These are phyloP conservation scores for Anthrax anthrax DNA, from an alignment of 2,888 invertebrate species.

Conservation along the genomic window DNA sequence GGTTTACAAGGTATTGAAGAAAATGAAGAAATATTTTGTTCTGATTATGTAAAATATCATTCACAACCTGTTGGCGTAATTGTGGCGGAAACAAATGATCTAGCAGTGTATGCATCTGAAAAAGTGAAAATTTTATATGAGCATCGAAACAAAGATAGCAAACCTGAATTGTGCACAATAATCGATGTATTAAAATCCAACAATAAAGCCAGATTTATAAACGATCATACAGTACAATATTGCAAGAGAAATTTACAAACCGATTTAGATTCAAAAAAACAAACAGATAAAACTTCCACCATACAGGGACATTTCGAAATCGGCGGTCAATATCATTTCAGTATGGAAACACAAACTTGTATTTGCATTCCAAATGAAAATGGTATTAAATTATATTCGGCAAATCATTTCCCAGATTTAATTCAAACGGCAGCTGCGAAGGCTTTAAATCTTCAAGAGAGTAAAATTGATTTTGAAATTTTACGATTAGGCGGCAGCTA, in stretches of 20 bases:
- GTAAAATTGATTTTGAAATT: constrained; percentile 19
- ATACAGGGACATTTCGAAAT: constrained; percentile 39
- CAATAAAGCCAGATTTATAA: constrained; percentile 20
- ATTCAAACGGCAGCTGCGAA: constrained; percentile 39
- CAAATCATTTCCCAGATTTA: constrained; percentile 46
- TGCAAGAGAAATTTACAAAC: background rate
- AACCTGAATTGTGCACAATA: constrained; percentile 14
- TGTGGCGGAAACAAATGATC: constrained; percentile 41
- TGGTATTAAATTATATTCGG: constrained; percentile 45
- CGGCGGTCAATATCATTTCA: constrained; percentile 51
- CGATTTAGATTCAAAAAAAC: background rate
- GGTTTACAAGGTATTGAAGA: constrained; percentile 4
- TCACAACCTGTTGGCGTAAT: constrained; percentile 54
- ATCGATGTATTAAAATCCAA: background rate
- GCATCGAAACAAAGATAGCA: constrained; percentile 9
- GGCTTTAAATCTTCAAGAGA: constrained; percentile 38
- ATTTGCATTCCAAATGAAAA: constrained; percentile 49
- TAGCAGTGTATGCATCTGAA: constrained; percentile 44
- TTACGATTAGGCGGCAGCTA: constrained; percentile 53
- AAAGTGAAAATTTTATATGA: constrained; percentile 39
- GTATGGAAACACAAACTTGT: constrained; percentile 52
- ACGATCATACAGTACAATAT: no score
- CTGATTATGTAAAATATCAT: constrained; percentile 35
- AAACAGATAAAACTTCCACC: constrained; percentile 25
- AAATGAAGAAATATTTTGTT: constrained; percentile 31